These are phyloP conservation scores for Temnopleurus reevesii DNA, from an alignment of 53 echinoderm and acorn worm genomes.

Conservation along the genomic window DNA sequence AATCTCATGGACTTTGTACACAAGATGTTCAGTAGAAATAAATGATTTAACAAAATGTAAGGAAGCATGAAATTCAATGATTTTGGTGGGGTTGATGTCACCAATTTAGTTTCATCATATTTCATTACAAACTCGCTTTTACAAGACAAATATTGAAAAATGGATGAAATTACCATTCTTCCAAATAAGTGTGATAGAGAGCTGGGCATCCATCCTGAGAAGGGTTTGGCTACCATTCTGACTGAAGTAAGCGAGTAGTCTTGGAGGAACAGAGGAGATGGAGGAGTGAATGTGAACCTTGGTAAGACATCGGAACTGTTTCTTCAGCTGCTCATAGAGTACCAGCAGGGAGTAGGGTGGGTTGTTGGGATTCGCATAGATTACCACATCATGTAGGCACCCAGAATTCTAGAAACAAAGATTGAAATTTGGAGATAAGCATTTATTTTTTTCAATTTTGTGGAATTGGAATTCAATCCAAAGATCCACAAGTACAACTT, in stretches of 20 bases:
- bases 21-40: too few relatives aligned
- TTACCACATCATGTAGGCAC: constrained; percentile 82
- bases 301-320: constrained; percentile 68
- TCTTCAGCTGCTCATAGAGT: constrained; percentile 76
- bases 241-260: constrained; percentile 65
- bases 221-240: constrained; percentile 63
- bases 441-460: too few relatives aligned
- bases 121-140: too few relatives aligned
- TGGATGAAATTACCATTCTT: constrained; percentile 83
- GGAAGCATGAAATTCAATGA: too few relatives aligned
- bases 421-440: too few relatives aligned
- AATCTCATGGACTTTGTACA: too few relatives aligned
- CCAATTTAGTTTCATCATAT: too few relatives aligned
- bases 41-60: too few relatives aligned
- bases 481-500: too few relatives aligned
- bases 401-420: constrained; percentile 58
- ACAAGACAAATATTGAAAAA: background rate
- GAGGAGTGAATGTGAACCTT: constrained; percentile 86
- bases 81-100: too few relatives aligned
- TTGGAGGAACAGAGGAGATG: constrained; percentile 64
- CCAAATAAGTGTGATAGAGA: constrained; percentile 89
- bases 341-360: constrained; percentile 81
- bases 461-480: too few relatives aligned
- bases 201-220: constrained; percentile 66
- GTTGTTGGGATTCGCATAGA: constrained; percentile 84